A percentile compares a stretch with the other conserved stretches of the same genome.
These are phyloP conservation scores for Julus scandinavius DNA, from an alignment of 2,888 invertebrate genomes.

Conservation along the genomic window DNA sequence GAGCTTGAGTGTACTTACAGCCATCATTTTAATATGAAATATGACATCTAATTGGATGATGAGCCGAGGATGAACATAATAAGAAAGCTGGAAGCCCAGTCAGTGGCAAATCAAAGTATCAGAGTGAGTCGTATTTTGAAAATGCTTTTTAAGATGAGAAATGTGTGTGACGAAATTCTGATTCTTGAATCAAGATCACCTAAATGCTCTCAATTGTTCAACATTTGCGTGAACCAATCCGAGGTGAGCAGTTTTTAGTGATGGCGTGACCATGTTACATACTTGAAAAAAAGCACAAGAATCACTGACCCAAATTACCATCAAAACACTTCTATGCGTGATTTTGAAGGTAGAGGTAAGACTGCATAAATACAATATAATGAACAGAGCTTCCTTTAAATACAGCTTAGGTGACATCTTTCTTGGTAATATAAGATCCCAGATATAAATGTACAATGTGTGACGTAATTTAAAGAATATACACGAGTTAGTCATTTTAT, in stretches of 20 bases:
- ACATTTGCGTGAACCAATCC: background rate
- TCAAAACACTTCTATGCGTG: background rate
- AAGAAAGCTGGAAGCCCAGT: background rate
- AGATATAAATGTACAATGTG: too few relatives aligned
- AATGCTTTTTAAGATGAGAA: constrained; percentile 25
- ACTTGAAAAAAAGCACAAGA: background rate
- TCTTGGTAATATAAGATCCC: too few relatives aligned
- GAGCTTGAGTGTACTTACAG: background rate
- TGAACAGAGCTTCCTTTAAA: background rate
- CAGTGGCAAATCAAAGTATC: background rate
- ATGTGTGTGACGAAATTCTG: background rate
- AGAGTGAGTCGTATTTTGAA: background rate
- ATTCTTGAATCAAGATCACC: constrained; percentile 17
- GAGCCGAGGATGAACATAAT: background rate
- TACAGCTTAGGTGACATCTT: constrained; percentile 1
- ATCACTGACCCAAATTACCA: background rate
- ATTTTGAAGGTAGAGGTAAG: constrained; percentile 1
- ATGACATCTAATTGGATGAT: background rate
- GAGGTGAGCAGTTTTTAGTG: background rate
- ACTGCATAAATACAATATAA: background rate
- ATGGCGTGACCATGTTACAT: constrained; percentile 29
- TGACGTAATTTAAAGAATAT: too few relatives aligned
- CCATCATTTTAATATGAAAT: background rate
- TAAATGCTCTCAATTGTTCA: background rate
- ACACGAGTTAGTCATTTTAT: too few relatives aligned